Percentiles rank a stretch among this genome's conserved stretches.
Evolutionary conservation across 2,113 vertebrate genomes (phyloP).

Genomic region (Girardinichthys multiradiatus): DNA sequence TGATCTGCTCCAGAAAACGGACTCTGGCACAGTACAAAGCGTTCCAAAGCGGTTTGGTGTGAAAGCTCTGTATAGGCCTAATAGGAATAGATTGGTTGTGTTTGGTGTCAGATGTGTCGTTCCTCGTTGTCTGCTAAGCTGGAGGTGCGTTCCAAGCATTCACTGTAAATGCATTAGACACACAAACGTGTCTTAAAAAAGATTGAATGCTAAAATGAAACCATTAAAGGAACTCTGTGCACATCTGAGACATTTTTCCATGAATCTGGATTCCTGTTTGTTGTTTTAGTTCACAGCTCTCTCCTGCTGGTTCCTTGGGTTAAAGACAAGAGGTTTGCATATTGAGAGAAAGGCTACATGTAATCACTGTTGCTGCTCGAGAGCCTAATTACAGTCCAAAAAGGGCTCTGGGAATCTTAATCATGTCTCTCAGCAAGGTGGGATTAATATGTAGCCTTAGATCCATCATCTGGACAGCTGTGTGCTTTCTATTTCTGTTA

Average conservation of each 20-base stretch:
- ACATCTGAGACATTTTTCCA: not conserved
- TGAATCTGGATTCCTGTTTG: not conserved
- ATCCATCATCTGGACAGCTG: conserved; percentile 7
- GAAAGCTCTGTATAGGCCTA: too few species aligned
- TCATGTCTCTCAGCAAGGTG: conserved; percentile 26
- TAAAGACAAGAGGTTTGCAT: conserved; percentile 1
- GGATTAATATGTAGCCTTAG: not conserved
- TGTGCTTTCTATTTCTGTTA: not conserved
- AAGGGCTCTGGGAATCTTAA: conserved; percentile 36
- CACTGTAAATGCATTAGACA: too few species aligned
- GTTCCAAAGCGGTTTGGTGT: too few species aligned
- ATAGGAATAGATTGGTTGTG: too few species aligned
- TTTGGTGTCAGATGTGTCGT: too few species aligned
- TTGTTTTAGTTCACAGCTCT: conserved; percentile 1
- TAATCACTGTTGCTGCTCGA: conserved; percentile 11
- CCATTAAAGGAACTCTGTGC: not conserved
- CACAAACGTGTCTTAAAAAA: too few species aligned
- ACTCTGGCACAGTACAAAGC: too few species aligned
- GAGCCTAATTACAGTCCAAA: conserved; percentile 27
- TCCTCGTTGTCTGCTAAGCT: too few species aligned
- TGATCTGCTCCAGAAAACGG: too few species aligned
- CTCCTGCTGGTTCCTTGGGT: conserved; percentile 2
- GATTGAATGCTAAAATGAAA: too few species aligned
- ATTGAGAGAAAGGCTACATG: conserved; percentile 15
- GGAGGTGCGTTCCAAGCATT: too few species aligned